These are phyloP conservation scores for Sebastes hubbsi DNA, from an alignment of 2,797 vertebrate genomes.

Conservation along the genomic window DNA sequence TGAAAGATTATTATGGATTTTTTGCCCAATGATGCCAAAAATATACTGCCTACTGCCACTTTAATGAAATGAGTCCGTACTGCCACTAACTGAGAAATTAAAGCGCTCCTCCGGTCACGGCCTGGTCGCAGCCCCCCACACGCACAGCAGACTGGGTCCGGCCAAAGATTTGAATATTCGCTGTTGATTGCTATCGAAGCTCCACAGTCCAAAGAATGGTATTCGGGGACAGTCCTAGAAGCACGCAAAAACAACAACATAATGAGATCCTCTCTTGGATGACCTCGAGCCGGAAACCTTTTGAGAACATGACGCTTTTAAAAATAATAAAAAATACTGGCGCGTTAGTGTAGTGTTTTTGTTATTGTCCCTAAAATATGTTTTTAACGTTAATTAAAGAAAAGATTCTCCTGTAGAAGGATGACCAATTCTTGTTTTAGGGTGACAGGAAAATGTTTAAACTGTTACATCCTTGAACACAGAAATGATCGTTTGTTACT, in stretches of 20 bases:
- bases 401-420: background rate
- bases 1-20: too few species aligned
- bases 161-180: too few species aligned
- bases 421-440: background rate
- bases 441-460: background rate
- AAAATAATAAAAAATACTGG: background rate
- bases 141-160: too few species aligned
- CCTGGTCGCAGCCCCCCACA: accelerated
- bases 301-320: background rate
- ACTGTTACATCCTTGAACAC: background rate
- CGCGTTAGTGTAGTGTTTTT: background rate
- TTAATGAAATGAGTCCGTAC: accelerated
- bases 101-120: too few species aligned
- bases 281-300: background rate
- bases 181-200: too few species aligned
- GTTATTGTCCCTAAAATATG: background rate
- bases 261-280: background rate
- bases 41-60: too few species aligned
- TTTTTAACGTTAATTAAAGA: background rate
- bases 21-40: too few species aligned
- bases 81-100: too few species aligned
- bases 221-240: too few species aligned
- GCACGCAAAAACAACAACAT: background rate
- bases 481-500: background rate
- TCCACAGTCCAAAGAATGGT: too few species aligned